phyloP scores from a whole-genome alignment of 2,797 vertebrate genomes.

The Eptatretus atami region DNA sequence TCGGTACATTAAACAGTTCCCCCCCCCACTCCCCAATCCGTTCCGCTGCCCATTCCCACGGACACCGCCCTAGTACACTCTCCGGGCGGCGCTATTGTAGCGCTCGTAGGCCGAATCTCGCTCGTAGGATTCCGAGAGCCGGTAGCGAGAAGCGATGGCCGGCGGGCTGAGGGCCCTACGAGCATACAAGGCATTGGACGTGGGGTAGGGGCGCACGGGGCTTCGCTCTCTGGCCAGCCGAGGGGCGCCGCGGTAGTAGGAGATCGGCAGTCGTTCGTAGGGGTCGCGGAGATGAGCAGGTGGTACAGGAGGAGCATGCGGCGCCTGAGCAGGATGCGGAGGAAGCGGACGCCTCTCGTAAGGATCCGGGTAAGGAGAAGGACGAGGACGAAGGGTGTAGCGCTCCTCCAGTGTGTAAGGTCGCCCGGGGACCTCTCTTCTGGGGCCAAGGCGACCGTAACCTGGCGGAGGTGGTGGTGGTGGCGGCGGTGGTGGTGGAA shows the following conservation, averaged over 20 bases:
- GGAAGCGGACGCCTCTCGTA: conserved; percentile 1
- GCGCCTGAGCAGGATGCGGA: background rate
- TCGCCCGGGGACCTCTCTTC: background rate
- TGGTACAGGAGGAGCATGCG: background rate
- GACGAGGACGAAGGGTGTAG: too few species aligned
- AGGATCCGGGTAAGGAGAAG: too few species aligned
- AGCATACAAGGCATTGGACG: background rate
- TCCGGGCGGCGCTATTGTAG: background rate
- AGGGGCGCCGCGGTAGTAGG: background rate
- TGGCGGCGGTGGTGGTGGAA: background rate
- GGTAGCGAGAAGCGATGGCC: background rate
- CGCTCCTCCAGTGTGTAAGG: conserved; percentile 8
- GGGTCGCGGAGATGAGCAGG: background rate
- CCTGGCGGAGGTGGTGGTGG: background rate
- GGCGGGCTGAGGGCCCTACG: background rate
- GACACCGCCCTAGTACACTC: background rate
- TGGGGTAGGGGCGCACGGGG: background rate
- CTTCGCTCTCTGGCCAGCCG: background rate
- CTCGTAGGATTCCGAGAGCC: background rate
- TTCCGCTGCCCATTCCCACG: too few species aligned
- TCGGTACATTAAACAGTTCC: too few species aligned
- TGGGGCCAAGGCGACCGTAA: background rate
- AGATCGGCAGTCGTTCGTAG: background rate
- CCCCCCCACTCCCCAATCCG: too few species aligned
- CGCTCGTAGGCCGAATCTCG: background rate